A percentile compares a stretch with the other conserved stretches of the same genome.
These are phyloP conservation scores for Ptychobarbus kaznakovi DNA, from an alignment of 2,797 vertebrate species.

Conservation along the genomic window DNA sequence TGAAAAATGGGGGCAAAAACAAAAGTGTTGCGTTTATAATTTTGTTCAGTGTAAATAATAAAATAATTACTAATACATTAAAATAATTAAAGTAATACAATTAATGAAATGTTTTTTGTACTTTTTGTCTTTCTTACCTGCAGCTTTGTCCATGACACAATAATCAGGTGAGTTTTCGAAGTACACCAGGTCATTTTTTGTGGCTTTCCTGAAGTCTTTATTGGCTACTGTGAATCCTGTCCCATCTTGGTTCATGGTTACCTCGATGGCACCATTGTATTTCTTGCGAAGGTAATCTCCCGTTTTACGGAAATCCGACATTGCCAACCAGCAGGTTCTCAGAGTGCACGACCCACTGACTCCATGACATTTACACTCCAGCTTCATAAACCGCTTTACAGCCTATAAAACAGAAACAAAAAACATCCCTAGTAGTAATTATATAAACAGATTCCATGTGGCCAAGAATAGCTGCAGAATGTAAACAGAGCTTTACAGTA, in stretches of 20 bases:
- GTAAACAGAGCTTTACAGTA: conserved; percentile 5
- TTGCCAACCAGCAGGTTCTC: conserved; percentile 97
- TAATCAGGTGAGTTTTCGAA: conserved; percentile 99
- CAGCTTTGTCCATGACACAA: conserved; percentile 94
- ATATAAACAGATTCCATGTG: neutral
- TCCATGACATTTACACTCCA: conserved; percentile 98
- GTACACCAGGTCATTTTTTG: conserved; percentile 96
- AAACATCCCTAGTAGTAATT: neutral
- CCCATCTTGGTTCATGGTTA: conserved; percentile 96
- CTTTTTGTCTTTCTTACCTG: conserved; percentile 79
- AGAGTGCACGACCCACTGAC: conserved; percentile 97
- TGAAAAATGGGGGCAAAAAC: too few relatives aligned
- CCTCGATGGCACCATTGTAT: conserved; percentile 96
- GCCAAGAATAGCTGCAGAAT: neutral
- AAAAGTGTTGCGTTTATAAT: too few relatives aligned
- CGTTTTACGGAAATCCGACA: conserved; percentile 96
- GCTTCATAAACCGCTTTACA: conserved; percentile 97
- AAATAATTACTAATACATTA: neutral
- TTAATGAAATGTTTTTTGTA: neutral
- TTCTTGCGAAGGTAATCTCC: conserved; percentile 94
- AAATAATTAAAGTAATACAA: neutral
- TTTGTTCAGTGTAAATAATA: neutral
- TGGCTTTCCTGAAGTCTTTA: conserved; percentile 84
- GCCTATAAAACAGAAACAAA: conserved; percentile 77
- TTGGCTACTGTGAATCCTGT: conserved; percentile 94